Base-by-base conservation (phyloP, 1,140 invertebrate genomes). In the Pseudomyrmex concolor region DNA sequence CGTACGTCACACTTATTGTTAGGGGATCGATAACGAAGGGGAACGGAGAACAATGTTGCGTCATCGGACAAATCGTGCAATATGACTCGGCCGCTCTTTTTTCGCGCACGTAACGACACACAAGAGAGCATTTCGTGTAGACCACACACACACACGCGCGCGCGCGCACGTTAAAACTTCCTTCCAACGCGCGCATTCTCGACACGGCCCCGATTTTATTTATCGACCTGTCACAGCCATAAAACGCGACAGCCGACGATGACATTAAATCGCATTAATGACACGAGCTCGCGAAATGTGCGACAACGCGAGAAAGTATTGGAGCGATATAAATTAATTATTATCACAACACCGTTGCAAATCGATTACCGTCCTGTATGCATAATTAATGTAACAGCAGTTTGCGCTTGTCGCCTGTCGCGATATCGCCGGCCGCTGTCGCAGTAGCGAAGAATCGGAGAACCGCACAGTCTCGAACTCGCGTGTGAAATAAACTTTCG, bases 61-160 rank as follows among this genome's bases (percentile, higher is more conserved):
- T 88, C 84, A 89, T 87, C 87, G 80, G 72, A 84, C 84, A 84
- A 87, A 86, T 90, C 82, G 83, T 48, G 81, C 85, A 71, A 83
- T 82, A 89, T 84, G 62, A 73, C 48, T 57, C 43, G 43, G 66
- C 54, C 13, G 64, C 66, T 67, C 71, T 73, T 77, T 70, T 34
- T 34, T 34, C 34, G 4, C 34, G 67, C 64, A 55, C 43, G 57
- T 66, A 76, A 43, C 51, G 68, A 71, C n/a, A 25, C 59, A 34
- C 10, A 43, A 17, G 17, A 34, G 15, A 57, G 12, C 15, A 62
- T 72, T 84, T 82, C 63, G 63, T 66, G 34, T 34, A 34, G 34
- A 34, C 34, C 34, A 34, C 34, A 34, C 34, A 34, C 34, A 5
- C 34, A 34, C 34, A 5, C 34, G 34, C 25, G 25, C 45, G 76